phyloP scores from a whole-genome alignment of 2,797 vertebrate species.

The Mergus octosetaceus region DNA sequence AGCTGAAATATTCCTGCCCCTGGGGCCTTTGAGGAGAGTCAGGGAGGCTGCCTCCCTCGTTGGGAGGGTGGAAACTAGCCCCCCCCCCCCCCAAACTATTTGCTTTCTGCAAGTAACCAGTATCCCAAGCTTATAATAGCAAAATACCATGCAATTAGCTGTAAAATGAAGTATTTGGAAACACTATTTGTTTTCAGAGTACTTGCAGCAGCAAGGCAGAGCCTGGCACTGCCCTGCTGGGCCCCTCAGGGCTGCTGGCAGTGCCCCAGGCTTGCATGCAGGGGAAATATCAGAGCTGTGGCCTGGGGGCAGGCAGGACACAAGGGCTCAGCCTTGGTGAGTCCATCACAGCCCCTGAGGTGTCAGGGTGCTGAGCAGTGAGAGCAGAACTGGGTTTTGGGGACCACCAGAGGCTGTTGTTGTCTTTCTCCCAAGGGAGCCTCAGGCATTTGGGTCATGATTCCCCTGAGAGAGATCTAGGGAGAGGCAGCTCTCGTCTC shows the following conservation, averaged over 20 bases:
- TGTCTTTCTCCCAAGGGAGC: background rate
- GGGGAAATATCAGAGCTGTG: background rate
- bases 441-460: background rate
- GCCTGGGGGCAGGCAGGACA: background rate
- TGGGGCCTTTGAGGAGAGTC: background rate
- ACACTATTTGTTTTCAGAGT: background rate
- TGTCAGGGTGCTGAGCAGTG: background rate
- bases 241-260: background rate
- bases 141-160: background rate
- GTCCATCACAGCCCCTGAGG: too few relatives aligned
- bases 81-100: background rate
- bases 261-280: background rate
- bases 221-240: background rate
- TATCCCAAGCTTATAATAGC: background rate
- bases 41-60: background rate
- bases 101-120: background rate
- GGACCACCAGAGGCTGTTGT: accelerated
- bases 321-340: background rate
- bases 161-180: background rate
- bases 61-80: too few relatives aligned
- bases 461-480: too few relatives aligned
- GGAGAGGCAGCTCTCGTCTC: background rate
- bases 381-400: background rate
- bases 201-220: background rate
- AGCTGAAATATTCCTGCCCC: background rate